Evolutionary conservation across 2,797 vertebrate genomes (phyloP).

Genomic region (Sorex maritimensis): DNA sequence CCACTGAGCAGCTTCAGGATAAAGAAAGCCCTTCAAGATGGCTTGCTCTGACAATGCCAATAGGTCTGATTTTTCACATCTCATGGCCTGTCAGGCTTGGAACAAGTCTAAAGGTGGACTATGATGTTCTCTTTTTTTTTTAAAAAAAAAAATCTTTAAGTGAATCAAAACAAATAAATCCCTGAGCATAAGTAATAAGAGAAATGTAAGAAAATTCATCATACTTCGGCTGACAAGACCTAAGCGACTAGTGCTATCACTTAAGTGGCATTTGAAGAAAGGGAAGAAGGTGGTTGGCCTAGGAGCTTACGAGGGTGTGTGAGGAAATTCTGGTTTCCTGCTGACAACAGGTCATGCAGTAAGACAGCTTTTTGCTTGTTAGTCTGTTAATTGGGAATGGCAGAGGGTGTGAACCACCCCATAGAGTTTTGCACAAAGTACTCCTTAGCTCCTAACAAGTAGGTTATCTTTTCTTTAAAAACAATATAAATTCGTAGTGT

Average conservation of each 20-base stretch:
- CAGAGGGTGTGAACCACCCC: conserved; percentile 7
- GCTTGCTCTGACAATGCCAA: conserved; percentile 31
- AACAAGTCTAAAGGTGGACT: conserved; percentile 86
- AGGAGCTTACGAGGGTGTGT: conserved; percentile 1
- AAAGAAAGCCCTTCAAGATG: conserved; percentile 59
- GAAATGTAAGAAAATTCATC: conserved; percentile 79
- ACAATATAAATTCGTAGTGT: conserved; percentile 27
- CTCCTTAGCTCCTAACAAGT: conserved; percentile 52
- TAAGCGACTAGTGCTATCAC: conserved; percentile 54
- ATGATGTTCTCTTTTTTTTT: conserved; percentile 44
- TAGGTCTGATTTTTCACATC: conserved; percentile 68
- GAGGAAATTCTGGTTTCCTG: conserved; percentile 47
- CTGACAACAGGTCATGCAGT: conserved; percentile 17
- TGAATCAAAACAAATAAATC: conserved; percentile 80
- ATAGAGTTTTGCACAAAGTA: conserved; percentile 55
- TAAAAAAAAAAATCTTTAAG: conserved; percentile 48
- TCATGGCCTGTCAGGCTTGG: conserved; percentile 55
- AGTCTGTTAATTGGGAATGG: conserved; percentile 46
- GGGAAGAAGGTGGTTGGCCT: conserved; percentile 24
- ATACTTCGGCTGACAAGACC: conserved; percentile 71
- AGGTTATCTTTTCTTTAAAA: conserved; percentile 61
- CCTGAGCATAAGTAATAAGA: conserved; percentile 68
- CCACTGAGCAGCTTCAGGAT: conserved; percentile 45
- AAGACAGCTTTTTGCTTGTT: conserved; percentile 61
- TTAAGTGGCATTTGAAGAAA: conserved; percentile 55